Evolutionary conservation across 2,888 invertebrate genomes (phyloP), one percentile per base, ranked within the genome.

Genomic region (Drosophila merina): DNA sequence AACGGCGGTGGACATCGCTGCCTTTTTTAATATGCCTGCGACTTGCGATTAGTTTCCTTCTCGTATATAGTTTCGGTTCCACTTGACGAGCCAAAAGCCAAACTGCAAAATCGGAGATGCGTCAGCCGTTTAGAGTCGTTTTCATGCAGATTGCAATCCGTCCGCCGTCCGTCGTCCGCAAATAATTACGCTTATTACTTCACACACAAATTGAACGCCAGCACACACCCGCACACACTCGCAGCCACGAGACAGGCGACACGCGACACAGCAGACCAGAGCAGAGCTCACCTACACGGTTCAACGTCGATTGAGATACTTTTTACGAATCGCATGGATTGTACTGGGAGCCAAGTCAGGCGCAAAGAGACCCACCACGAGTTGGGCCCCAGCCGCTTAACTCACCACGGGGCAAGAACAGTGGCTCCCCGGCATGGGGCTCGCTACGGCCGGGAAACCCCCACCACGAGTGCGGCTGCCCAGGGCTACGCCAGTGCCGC

Each of bases 1-100:
- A 85, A 84, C 88, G 88, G 86, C 84, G 80, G 88, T 71, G 84
- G 92, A 91, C 91, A 91, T 91, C 88, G 85, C 60, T 62, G 60
- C 86, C 83, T 47, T 51, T 38, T 33, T 20, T 48, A 63, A 45
- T 64, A 74, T 64, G 36, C 55, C 70, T 20, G 31, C 26, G 49
- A 42, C 57, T 26, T 33, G 26, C 52, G 30, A 33, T 28, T 48
- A 40, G 12, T 72, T 66, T 70, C 54, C 57, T 67, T 9, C 60
- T 57, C 10, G 14, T 12, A n/a, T 51, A 36, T 36, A 36, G 31
- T 30, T 56, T 58, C 28, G 57, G 52, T 56, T 60, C 59, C 64
- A 62, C 63, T 69, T 45, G 47, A 56, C 47, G 25, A 36, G 42
- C 64, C 56, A 75, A 72, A 67, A 75, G 83, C 70, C 59, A 76